phyloP scores from a whole-genome alignment of 2,113 vertebrate genomes.

The Strix uralensis region DNA sequence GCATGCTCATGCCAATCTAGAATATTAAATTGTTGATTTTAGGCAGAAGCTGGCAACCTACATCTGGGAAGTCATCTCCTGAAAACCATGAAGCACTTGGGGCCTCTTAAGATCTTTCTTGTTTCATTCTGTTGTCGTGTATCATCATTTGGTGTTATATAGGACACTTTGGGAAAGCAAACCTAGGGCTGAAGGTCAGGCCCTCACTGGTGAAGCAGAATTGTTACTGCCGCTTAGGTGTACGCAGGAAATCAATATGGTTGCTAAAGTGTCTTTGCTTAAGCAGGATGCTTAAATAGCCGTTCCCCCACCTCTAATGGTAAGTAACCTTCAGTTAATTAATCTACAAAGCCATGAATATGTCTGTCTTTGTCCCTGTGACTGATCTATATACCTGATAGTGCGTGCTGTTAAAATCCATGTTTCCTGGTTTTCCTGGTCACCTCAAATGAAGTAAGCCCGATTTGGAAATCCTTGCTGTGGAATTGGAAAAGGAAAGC shows the following conservation, averaged over 20 bases:
- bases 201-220: not conserved
- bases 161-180: not conserved
- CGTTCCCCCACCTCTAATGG: not conserved
- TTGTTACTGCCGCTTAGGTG: not conserved
- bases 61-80: not conserved
- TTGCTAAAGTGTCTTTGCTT: slow-evolving; percentile 20
- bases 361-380: not conserved
- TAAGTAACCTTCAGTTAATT: slow-evolving; percentile 31
- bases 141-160: not conserved
- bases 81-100: not conserved
- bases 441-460: not conserved
- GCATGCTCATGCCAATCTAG: not conserved
- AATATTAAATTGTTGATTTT: not conserved
- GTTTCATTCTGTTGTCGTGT: not conserved
- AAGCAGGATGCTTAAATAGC: slow-evolving; percentile 1
- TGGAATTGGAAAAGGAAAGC: not conserved
- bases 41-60: not conserved
- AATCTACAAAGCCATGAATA: not conserved
- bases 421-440: not conserved
- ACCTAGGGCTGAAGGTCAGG: not conserved
- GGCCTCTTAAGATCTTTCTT: not conserved
- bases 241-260: not conserved
- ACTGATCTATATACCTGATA: not conserved
- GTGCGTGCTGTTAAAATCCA: not conserved
- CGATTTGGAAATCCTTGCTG: not conserved